Evolutionary conservation across 2,113 vertebrate genomes (phyloP), one percentile per base, ranked within the genome.

Genomic region (Gadus chalcogrammus): DNA sequence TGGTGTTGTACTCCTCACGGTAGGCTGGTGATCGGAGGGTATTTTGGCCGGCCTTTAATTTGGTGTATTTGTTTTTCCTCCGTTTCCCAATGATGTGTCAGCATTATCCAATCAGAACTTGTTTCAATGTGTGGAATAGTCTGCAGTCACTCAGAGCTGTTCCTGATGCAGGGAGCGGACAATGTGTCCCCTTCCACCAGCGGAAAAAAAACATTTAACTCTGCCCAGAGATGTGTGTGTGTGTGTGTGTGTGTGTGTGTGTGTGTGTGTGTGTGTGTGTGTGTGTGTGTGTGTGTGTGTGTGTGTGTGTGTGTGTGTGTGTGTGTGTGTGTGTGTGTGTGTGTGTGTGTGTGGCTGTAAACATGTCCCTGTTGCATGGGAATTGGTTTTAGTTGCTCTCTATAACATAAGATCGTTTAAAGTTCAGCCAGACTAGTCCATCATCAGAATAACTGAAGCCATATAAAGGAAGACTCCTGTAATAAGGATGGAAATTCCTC

Each of bases 171-270:
- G 31, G 31, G 31, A 35, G 4, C 31, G 0, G 31, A 35, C 3
- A 3, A 3, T 31, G 31, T 35, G 24, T 35, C 58, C 8, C 3
- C 18, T 59, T 18, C 18, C 15, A n/a, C 18, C 2, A 59, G 18
- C 17, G 0, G 18, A 59, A 59, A 59, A 58, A 58, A 59, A 16
- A n/a, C 17, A 7, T 17, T 17, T 69, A 35, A 61, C 79, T 80
- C 73, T 42, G 67, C 79, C 77, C 67, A 0, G 81, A 83, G 72
- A 72, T 73, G 73, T 75, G 15, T 60, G 9, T 17, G 58, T 8
- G 17, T 5, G 58, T 16, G 4, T 20, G 31, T 8, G 17, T 5
- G 58, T 16, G 4, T 20, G 31, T 8, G 17, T 5, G 58, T 16
- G 4, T 20, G 31, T 8, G 17, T 5, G 58, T 16, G 4, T 20